These are phyloP conservation scores for Cirrhinus mrigala DNA, from an alignment of 2,797 vertebrate species.

Conservation along the genomic window DNA sequence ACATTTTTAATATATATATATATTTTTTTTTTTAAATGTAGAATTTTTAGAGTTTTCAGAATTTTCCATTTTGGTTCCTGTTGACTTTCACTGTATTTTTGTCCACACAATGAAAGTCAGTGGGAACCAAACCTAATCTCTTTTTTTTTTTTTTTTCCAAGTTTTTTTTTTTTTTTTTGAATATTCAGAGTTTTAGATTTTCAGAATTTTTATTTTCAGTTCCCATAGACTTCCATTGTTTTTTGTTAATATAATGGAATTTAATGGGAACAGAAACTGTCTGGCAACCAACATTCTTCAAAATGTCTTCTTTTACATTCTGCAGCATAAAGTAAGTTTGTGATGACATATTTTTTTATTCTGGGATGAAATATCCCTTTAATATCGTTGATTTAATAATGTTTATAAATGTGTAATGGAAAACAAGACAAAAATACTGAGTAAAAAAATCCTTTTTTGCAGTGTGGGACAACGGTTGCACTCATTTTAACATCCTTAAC, in stretches of 20 bases:
- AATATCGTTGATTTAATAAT: background rate
- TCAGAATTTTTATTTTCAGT: background rate
- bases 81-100: background rate
- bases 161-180: too few relatives aligned
- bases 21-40: background rate
- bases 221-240: background rate
- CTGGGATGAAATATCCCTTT: background rate
- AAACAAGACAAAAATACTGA: background rate
- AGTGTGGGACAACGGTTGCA: background rate
- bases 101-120: background rate
- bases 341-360: background rate
- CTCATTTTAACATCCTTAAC: conserved; percentile 24
- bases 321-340: background rate
- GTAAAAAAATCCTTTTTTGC: background rate
- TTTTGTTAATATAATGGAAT: background rate
- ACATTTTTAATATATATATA: background rate
- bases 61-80: too few relatives aligned
- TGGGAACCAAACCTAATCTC: too few relatives aligned
- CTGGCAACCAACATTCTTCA: background rate
- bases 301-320: background rate
- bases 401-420: background rate
- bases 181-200: background rate
- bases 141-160: too few relatives aligned
- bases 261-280: background rate
- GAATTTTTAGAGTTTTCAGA: background rate